Base-by-base conservation (phyloP, 1,140 invertebrate species). In the Brachionus manjavacas region DNA sequence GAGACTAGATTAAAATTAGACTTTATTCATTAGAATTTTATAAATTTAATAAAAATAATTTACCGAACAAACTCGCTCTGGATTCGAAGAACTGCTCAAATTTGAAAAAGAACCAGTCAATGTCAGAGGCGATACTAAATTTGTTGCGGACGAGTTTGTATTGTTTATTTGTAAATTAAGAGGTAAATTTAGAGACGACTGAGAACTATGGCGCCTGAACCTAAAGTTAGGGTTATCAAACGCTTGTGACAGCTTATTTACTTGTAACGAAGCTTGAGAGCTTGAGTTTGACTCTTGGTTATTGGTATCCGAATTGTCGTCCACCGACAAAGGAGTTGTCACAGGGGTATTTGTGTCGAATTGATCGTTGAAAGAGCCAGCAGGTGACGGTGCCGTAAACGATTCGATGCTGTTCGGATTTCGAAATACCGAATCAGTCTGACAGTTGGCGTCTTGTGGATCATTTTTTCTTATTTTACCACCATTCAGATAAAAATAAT, bases 311-410 rank as follows among this genome's bases (percentile, higher is more conserved):
- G 79, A 81, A 12, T 14, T 46, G n/a, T 64, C 52, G 28, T 81
- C 79, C 11, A 64, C 79, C 20, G 64, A 81, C 20, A 81, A 23
- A 12, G 64, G 79, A 16, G 79, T 64, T 12, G 52, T 60, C 14
- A 55, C 35, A 4, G 52, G 43, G 14, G 49, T 80, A 20, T 55
- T 80, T 9, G 16, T 31, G 23, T 81, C 79, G 25, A 64, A 81
- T 25, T 68, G 79, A 35, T 81, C 79, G 6, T 43, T 68, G n/a
- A 64, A 43, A 16, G 79, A 81, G 7, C 79, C 64, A 14, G 79
- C 79, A 41, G 79, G 79, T 31, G 79, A 81, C 12, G 79, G 79
- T 4, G 79, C 79, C 14, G 79, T 76, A 46, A 76, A 76, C 31
- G 72, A 76, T 35, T 76, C 72, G 12, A 76, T 76, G 31, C 72